phyloP scores from a whole-genome alignment of 2,888 invertebrate species.

The Apodemia zela region DNA sequence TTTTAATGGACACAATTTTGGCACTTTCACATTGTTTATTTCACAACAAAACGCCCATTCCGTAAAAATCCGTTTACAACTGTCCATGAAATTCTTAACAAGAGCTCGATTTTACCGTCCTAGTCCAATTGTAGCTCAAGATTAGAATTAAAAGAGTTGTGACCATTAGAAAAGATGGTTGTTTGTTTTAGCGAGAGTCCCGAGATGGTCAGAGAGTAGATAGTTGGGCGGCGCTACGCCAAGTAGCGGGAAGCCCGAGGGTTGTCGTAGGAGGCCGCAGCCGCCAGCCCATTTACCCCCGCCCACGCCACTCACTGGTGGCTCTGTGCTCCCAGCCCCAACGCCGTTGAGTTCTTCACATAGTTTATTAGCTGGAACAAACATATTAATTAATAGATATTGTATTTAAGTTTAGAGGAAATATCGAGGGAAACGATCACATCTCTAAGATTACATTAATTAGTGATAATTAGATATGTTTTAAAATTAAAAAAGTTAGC shows the following conservation, averaged over 20 bases:
- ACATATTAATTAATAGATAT: constrained; percentile 24
- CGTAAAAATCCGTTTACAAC: constrained; percentile 5
- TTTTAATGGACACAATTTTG: constrained; percentile 66
- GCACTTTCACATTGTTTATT: constrained; percentile 45
- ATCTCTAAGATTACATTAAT: too few species aligned
- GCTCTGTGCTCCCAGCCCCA: constrained; percentile 46
- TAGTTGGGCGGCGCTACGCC: constrained; percentile 82
- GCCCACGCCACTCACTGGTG: constrained; percentile 54
- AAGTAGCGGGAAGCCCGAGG: constrained; percentile 80
- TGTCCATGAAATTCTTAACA: constrained; percentile 3
- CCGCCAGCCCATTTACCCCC: constrained; percentile 81
- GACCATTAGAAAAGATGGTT: constrained; percentile 83
- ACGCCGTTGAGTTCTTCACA: constrained; percentile 70
- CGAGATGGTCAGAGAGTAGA: constrained; percentile 82
- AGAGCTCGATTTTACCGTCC: constrained; percentile 15
- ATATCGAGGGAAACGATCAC: too few species aligned
- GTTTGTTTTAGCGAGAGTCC: constrained; percentile 80
- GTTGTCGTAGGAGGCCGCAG: constrained; percentile 83
- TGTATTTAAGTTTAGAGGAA: too few species aligned
- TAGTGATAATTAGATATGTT: too few species aligned
- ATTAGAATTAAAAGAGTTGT: constrained; percentile 38
- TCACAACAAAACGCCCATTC: constrained; percentile 14
- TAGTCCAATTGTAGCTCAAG: constrained; percentile 17
- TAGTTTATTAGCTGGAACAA: constrained; percentile 63
- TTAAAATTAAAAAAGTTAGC: too few species aligned